phyloP scores from a whole-genome alignment of 2,113 vertebrate genomes.

The Panthera leo region DNA sequence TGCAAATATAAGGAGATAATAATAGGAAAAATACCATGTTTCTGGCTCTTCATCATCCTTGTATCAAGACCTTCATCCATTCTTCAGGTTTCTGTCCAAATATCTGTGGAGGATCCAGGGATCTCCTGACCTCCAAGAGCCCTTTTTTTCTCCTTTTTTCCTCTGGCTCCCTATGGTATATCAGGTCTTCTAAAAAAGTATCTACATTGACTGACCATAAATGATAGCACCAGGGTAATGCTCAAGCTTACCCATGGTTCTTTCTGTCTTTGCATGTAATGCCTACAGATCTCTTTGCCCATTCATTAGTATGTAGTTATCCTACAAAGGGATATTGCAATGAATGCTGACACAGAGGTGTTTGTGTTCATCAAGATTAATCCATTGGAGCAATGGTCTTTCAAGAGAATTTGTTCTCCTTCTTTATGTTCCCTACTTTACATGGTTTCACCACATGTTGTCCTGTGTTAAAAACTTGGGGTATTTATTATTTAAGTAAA shows the following conservation, averaged over 20 bases:
- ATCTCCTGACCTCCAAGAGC: not conserved
- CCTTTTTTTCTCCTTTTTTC: not conserved
- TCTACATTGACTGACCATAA: not conserved
- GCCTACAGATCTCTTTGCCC: not conserved
- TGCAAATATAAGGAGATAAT: not conserved
- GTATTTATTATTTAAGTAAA: not conserved
- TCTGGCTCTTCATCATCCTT: not conserved
- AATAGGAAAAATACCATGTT: not conserved
- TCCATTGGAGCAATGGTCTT: not conserved
- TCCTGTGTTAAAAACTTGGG: not conserved
- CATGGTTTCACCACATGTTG: not conserved
- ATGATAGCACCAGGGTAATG: not conserved
- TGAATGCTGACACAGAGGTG: not conserved
- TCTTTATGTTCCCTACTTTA: not conserved
- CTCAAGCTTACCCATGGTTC: rapidly evolving
- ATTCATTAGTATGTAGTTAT: not conserved
- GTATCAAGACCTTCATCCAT: not conserved
- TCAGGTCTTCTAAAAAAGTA: not conserved
- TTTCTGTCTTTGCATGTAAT: not conserved
- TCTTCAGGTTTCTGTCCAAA: not conserved
- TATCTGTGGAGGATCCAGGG: not conserved
- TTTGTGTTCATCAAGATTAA: not conserved
- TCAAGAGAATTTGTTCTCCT: not conserved
- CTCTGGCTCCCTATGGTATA: not conserved
- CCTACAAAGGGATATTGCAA: not conserved